Base-by-base conservation (phyloP, 2,888 invertebrate genomes). In the Cheilosia vulpina region DNA sequence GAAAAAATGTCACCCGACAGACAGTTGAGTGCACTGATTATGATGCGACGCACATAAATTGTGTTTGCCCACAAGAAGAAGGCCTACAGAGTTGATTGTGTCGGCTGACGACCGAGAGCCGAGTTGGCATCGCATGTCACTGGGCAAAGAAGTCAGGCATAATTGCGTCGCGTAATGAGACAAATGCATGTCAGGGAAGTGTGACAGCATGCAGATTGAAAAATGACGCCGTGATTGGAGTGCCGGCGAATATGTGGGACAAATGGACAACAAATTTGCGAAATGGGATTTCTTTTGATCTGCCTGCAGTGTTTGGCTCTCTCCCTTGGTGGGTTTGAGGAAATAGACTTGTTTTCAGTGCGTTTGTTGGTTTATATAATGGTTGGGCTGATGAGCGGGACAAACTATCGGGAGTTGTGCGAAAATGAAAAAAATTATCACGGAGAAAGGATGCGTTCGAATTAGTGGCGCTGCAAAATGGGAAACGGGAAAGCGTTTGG, bases 81-180 rank as follows among this genome's bases (percentile, higher is more conserved):
- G 65, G 62, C 17, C 60, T 53, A 52, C 52, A 15, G 5, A 27
- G 45, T 58, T 52, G 58, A 9, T 34, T 52, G 38, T 62, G 58
- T 15, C 38, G 76, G 31, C 41, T 60, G 65, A 62, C 47, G 58
- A 65, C 66, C 50, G 55, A 43, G 38, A 52, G 38, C 13, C 45
- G 60, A 38, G 47, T 31, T 31, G 41, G 72, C 66, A 27, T 66
- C 68, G 60, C 60, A 24, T 81, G 82, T 72, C 77, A 60, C 21
- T 75, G 75, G 21, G 34, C 31, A 45, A 43, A 68, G 76, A 57
- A 69, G 71, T 71, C 72, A 52, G 47, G 68, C 73, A 79, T 79
- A 84, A 84, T 79, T 84, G 83, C 80, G 53, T 65, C 60, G 69
- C 65, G 34, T 84, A 80, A 84, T 80, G 84, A 80, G 84, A 84